Evolutionary conservation across 2,888 invertebrate genomes (phyloP).

Genomic region (Polydrusus tereticollis): DNA sequence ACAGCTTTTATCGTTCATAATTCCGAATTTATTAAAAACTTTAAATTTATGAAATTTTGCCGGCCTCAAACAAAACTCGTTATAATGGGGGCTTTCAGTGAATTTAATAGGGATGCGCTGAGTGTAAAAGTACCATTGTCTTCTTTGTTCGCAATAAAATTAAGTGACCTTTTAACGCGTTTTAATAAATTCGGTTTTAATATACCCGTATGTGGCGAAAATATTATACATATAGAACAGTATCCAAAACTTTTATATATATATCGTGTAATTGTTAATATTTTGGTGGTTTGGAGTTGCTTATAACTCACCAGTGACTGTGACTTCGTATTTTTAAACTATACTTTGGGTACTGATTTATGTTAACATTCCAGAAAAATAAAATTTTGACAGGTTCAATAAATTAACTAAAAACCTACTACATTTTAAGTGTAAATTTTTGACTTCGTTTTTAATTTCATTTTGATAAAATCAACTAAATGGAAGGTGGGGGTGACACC

Average conservation of each 20-base stretch:
- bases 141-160: conserved; percentile 9
- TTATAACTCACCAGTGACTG: too few relatives aligned
- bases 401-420: too few relatives aligned
- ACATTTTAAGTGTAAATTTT: too few relatives aligned
- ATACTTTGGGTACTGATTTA: too few relatives aligned
- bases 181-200: not conserved
- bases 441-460: too few relatives aligned
- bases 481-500: too few relatives aligned
- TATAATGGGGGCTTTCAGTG: conserved; percentile 12
- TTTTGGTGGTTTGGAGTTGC: too few relatives aligned
- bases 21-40: conserved; percentile 12
- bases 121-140: conserved; percentile 16
- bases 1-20: conserved; percentile 14
- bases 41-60: conserved; percentile 14
- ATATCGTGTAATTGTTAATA: too few relatives aligned
- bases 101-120: conserved; percentile 11
- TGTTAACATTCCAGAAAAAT: too few relatives aligned
- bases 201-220: not conserved
- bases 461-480: too few relatives aligned
- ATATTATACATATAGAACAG: not conserved
- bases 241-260: not conserved
- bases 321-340: too few relatives aligned
- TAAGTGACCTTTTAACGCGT: not conserved
- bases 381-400: too few relatives aligned
- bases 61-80: conserved; percentile 13